These are phyloP conservation scores for Nomada fucata DNA, from an alignment of 2,888 invertebrate species.

Conservation along the genomic window DNA sequence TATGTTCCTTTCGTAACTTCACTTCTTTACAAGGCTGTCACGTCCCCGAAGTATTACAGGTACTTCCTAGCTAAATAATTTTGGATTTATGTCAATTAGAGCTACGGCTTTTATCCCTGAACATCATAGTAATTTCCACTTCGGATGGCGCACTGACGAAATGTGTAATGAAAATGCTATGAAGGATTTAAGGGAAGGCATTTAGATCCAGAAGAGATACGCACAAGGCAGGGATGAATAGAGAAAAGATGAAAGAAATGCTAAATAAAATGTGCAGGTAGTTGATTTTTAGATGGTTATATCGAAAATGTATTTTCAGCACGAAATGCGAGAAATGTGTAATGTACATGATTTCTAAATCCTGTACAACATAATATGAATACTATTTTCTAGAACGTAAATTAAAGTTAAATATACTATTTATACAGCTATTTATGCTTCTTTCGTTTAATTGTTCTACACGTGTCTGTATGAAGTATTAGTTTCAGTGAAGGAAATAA, in stretches of 20 bases:
- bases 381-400: neutral
- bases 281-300: neutral
- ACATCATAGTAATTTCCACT: slow-evolving; percentile 2
- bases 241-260: neutral
- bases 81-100: slow-evolving; percentile 49
- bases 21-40: slow-evolving; percentile 39
- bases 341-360: neutral
- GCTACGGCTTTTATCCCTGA: slow-evolving; percentile 8
- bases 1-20: slow-evolving; percentile 8
- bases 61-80: slow-evolving; percentile 51
- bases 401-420: neutral
- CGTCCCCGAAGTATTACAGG: slow-evolving; percentile 1
- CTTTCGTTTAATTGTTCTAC: no score
- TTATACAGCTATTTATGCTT: neutral
- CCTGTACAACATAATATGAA: neutral
- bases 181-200: slow-evolving; percentile 13
- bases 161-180: slow-evolving; percentile 22
- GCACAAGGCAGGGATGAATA: neutral
- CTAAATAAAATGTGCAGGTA: neutral
- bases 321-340: no score
- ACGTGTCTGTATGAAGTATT: neutral
- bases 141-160: slow-evolving; percentile 12
- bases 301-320: neutral
- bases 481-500: neutral
- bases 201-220: slow-evolving; percentile 20